Percentiles rank a stretch among this genome's conserved stretches.
phyloP scores from a whole-genome alignment of 2,888 invertebrate genomes.

The Drosophila mimetica region DNA sequence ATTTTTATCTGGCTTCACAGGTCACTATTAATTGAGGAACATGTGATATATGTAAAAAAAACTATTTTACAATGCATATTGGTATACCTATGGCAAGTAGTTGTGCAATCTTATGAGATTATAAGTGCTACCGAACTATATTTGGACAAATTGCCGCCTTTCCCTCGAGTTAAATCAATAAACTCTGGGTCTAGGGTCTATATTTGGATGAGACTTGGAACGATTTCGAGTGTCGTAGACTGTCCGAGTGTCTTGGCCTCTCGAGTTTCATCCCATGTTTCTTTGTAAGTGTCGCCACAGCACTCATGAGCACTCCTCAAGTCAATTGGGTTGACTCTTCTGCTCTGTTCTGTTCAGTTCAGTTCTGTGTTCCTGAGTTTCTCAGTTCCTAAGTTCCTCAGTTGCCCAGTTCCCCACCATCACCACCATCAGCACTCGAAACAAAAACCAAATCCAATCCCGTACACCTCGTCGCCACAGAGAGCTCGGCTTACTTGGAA shows the following conservation, averaged over 20 bases:
- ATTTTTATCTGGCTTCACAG: too few relatives aligned
- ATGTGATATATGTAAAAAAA: too few relatives aligned
- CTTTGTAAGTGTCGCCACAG: constrained; percentile 37
- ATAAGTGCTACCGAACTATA: background rate
- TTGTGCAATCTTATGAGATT: background rate
- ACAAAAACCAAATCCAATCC: background rate
- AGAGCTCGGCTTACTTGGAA: constrained; percentile 30
- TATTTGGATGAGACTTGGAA: constrained; percentile 23
- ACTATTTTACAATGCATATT: too few relatives aligned
- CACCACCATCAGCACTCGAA: background rate
- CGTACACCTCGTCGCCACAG: constrained; percentile 15
- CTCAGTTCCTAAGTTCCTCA: constrained; percentile 1
- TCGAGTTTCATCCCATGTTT: constrained; percentile 36
- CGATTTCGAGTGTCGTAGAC: constrained; percentile 22
- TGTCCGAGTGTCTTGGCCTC: constrained; percentile 29
- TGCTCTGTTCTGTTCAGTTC: constrained; percentile 3
- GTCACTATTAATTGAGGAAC: too few relatives aligned
- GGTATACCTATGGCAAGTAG: background rate
- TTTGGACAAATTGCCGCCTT: constrained; percentile 7
- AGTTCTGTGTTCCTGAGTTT: background rate
- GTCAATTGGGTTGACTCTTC: constrained; percentile 32
- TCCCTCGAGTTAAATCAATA: constrained; percentile 19
- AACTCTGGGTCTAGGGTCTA: constrained; percentile 27
- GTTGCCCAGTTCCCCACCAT: constrained; percentile 3
- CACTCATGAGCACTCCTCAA: constrained; percentile 32